Evolutionary conservation across 2,888 invertebrate genomes (phyloP), one percentile per base, ranked within the genome.

Genomic region (Leptinotarsa juncta): DNA sequence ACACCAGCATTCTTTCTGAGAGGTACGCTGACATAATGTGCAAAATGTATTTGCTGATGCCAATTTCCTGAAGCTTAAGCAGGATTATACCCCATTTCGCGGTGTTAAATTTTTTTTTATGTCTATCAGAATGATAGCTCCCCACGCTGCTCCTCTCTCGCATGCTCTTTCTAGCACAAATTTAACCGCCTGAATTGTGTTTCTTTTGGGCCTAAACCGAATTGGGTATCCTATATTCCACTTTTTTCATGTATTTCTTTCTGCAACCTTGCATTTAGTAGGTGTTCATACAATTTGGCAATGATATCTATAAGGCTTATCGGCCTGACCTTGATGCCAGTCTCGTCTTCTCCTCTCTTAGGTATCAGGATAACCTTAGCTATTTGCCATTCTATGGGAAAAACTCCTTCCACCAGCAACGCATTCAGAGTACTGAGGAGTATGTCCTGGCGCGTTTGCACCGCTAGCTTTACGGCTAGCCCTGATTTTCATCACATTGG

Each of bases 321-420:
- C 0, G 72, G 70, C 15, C 70, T 74, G 26, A 50, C 26, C 12
- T 50, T 51, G 10, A 1, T n/a, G 3, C 12, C 3, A 4, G 16
- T 1, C 10, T 67, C 20, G 12, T 3, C 14, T n/a, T 1, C 18
- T 12, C 26, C 32, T 10, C 50, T 26, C 42, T 72, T 68, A 5
- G 72, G 68, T 5, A 72, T 68, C 2, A 72, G 50, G 15, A 67
- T 50, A n/a, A 72, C 32, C 15, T 55, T 57, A 16, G 50, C 67
- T 23, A 3, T 51, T 12, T 67, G 67, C 71, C 71, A 71, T 20
- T 57, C 48, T 1, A 16, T 18, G 3, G 71, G 66, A 20, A 71
- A 71, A 4, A 0, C 0, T 14, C 66, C 53, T 18, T 67, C 15
- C 5, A 12, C 23, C 23, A 72, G 16, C 5, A 67, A 20, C 18